A percentile compares a stretch with the other conserved stretches of the same genome.
These are phyloP conservation scores for Mellivora capensis DNA, from an alignment of 2,113 vertebrate genomes.

Conservation along the genomic window DNA sequence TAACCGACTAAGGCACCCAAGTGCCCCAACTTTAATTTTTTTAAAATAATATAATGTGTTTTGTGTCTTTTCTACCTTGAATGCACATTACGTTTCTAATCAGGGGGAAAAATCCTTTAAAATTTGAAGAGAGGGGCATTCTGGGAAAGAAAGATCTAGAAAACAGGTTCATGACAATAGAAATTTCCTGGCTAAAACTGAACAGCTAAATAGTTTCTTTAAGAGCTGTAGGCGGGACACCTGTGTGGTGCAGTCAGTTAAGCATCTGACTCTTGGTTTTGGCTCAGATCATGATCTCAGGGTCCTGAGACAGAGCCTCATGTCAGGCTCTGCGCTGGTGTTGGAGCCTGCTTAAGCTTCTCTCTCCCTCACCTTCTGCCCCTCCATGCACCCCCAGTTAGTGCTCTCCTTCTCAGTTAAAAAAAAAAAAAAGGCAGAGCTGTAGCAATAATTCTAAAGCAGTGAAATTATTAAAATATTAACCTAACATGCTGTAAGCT, in stretches of 20 bases:
- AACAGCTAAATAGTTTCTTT: background rate
- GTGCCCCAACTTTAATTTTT: background rate
- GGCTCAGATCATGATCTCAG: background rate
- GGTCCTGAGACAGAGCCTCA: background rate
- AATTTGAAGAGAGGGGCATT: background rate
- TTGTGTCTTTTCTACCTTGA: background rate
- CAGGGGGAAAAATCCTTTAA: background rate
- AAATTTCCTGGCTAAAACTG: background rate
- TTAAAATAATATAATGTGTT: background rate
- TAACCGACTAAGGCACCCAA: background rate
- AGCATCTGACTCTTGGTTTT: background rate
- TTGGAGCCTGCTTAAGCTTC: background rate
- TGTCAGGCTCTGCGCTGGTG: background rate
- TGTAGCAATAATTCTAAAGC: background rate
- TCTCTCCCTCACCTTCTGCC: background rate
- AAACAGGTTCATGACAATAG: background rate
- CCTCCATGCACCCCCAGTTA: background rate
- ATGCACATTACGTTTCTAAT: background rate
- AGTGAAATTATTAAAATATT: background rate
- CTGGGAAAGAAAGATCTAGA: background rate
- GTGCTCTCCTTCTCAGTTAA: background rate
- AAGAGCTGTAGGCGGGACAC: background rate
- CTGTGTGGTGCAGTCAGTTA: too few relatives aligned
- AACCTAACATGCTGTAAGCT: background rate
- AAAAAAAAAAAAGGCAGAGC: background rate